Evolutionary conservation across 2,113 vertebrate genomes (phyloP).

Genomic region (Sebastes schlegelii): DNA sequence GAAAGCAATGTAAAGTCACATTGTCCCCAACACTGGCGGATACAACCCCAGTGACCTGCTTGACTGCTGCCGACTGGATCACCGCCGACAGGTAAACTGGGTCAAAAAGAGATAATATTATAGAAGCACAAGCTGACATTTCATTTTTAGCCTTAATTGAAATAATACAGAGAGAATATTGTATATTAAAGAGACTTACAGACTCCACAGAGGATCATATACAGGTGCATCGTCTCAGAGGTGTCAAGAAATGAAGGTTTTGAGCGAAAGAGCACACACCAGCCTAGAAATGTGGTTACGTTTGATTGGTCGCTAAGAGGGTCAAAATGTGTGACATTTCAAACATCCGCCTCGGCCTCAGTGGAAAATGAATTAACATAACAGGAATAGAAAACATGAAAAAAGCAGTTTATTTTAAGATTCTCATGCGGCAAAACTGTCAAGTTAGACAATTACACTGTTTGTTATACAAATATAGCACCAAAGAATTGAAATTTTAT

Average conservation of each 20-base stretch:
- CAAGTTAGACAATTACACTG: rapidly evolving
- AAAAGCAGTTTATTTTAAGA: background rate
- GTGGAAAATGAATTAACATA: background rate
- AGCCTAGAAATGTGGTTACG: conserved; percentile 24
- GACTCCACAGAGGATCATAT: conserved; percentile 31
- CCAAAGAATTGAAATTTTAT: background rate
- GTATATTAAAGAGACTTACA: conserved; percentile 24
- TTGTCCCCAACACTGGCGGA: conserved; percentile 45
- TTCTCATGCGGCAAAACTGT: no score
- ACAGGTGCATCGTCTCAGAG: conserved; percentile 34
- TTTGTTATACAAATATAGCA: background rate
- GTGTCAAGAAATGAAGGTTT: background rate
- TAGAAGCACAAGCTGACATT: background rate
- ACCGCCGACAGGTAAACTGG: conserved; percentile 36
- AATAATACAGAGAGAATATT: background rate
- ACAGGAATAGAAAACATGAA: background rate
- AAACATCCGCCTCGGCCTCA: background rate
- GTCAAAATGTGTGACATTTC: background rate
- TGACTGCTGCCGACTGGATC: background rate
- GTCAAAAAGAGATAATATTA: background rate
- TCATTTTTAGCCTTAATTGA: background rate
- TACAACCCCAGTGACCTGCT: conserved; percentile 49
- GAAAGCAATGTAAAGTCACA: conserved; percentile 65
- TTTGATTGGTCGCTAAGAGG: conserved; percentile 54
- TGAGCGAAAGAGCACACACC: background rate